Conservation (phyloP, 2,888 invertebrate species). For the Meghimatium bilineatum region DNA sequence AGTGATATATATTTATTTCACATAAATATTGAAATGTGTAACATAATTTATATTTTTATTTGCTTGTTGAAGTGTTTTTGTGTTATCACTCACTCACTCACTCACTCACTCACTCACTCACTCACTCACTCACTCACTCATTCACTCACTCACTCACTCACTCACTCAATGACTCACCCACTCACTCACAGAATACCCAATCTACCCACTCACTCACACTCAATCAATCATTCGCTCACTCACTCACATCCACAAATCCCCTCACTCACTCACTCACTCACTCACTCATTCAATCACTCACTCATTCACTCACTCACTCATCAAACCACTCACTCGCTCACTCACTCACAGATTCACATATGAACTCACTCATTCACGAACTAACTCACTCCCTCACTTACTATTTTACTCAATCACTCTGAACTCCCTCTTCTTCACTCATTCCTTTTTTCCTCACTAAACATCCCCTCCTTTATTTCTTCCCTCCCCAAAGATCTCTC, state of each 20-base stretch:
- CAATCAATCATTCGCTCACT: not conserved
- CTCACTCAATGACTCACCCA: not conserved
- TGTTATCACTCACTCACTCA: not conserved
- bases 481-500: too few species aligned
- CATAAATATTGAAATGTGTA: too few species aligned
- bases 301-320: too few species aligned
- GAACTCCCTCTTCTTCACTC: not conserved
- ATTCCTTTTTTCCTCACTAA: not conserved
- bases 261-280: not conserved
- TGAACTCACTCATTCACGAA: constrained; percentile 10
- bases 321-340: too few species aligned
- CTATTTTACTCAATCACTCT: not conserved
- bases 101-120: not conserved
- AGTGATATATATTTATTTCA: too few species aligned
- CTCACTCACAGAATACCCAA: not conserved
- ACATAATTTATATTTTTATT: too few species aligned
- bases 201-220: not conserved
- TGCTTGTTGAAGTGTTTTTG: too few species aligned
- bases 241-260: not conserved
- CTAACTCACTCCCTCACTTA: not conserved
- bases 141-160: not conserved
- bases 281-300: too few species aligned
- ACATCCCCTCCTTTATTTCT: too few species aligned
- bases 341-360: not conserved
- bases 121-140: constrained; percentile 2